A percentile compares a stretch with the other conserved stretches of the same genome.
Evolutionary conservation across 92 coral and sea anemone species (phyloP).

Genomic region (Virgularia gustaviana): DNA sequence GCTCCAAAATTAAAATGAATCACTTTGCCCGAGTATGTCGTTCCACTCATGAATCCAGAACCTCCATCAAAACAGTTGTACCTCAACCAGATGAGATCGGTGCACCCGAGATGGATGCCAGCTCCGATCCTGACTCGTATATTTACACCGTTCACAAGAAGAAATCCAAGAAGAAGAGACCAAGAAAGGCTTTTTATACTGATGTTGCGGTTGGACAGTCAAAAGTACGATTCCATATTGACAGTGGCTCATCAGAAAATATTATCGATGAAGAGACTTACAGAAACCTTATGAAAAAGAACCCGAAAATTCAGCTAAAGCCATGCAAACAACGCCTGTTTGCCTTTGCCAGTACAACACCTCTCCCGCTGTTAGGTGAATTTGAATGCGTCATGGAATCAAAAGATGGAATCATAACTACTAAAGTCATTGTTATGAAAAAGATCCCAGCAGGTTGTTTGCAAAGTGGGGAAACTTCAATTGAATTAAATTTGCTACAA

Average conservation of each 20-base stretch:
- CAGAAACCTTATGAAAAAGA: not conserved
- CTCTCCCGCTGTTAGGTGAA: not conserved
- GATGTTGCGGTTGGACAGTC: not conserved
- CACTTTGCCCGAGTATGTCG: not conserved
- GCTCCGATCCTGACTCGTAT: not conserved
- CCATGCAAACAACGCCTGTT: not conserved
- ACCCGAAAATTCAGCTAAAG: not conserved
- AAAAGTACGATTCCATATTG: constrained; percentile 6
- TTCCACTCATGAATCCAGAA: not conserved
- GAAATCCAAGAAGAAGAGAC: no score
- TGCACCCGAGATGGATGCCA: not conserved
- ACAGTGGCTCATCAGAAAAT: constrained; percentile 22
- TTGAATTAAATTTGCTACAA: constrained; percentile 4
- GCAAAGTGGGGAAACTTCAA: constrained; percentile 7
- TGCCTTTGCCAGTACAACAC: constrained; percentile 2
- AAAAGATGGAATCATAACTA: not conserved
- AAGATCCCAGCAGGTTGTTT: constrained; percentile 2
- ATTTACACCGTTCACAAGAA: not conserved
- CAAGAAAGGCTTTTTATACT: not conserved
- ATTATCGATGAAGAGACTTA: constrained; percentile 17
- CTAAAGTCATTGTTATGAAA: not conserved
- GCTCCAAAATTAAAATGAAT: not conserved
- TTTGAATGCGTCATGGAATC: not conserved
- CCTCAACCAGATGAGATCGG: not conserved
- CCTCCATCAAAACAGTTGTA: not conserved